Percentiles rank a stretch among this genome's conserved stretches.
Conservation (phyloP, 2,113 vertebrate species). For the Rafetus swinhoei region DNA sequence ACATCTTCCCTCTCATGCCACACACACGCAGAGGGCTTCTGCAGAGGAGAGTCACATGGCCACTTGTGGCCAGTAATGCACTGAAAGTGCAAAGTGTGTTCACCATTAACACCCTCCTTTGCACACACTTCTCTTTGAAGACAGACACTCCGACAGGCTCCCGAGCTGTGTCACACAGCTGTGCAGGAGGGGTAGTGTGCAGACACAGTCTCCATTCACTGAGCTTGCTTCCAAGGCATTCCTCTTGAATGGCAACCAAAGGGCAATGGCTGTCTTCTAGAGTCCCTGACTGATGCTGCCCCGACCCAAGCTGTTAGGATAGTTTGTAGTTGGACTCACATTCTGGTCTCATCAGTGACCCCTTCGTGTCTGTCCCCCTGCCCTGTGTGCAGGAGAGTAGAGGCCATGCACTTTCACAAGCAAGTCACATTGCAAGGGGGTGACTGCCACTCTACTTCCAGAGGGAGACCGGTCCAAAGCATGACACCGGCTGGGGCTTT, state of each 20-base stretch:
- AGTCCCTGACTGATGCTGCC: constrained; percentile 22
- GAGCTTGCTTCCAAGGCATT: background rate
- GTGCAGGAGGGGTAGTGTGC: background rate
- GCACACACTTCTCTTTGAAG: constrained; percentile 27
- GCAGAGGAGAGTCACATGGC: background rate
- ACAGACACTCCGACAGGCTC: constrained; percentile 4
- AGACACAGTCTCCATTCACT: background rate
- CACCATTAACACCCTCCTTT: background rate
- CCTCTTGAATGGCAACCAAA: constrained; percentile 14
- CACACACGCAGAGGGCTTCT: background rate
- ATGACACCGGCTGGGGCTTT: background rate
- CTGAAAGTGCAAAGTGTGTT: background rate
- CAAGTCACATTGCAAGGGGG: background rate
- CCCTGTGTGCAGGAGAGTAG: background rate
- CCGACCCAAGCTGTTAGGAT: background rate
- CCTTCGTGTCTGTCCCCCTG: background rate
- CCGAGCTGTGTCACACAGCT: constrained; percentile 16
- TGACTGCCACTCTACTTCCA: background rate
- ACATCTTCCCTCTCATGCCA: fast-evolving
- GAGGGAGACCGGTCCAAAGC: background rate
- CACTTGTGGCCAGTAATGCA: background rate
- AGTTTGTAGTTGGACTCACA: background rate
- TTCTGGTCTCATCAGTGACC: background rate
- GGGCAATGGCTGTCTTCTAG: background rate
- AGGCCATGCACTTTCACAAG: background rate